A percentile compares a stretch with the other conserved stretches of the same genome.
Evolutionary conservation across 1,140 invertebrate genomes (phyloP).

Genomic region (Penaeus vannamei): DNA sequence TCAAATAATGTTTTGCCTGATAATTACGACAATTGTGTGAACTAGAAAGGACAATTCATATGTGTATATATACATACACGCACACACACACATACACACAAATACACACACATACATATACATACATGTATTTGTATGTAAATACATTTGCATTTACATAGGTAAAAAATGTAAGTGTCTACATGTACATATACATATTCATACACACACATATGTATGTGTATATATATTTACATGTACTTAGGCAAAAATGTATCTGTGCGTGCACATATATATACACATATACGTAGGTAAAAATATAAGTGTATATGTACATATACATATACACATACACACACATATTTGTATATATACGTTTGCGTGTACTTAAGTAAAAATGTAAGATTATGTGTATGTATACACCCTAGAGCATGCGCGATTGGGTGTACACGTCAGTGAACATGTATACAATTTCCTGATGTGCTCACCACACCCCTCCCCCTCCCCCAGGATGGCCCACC

Average conservation of each 20-base stretch:
- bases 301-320: neutral
- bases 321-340: neutral
- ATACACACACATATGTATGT: no score
- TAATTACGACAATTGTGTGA: no score
- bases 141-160: neutral
- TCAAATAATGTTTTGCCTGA: no score
- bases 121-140: neutral
- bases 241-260: neutral
- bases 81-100: no score
- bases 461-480: neutral
- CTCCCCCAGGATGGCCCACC: neutral
- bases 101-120: neutral
- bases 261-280: neutral
- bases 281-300: neutral
- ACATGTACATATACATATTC: no score
- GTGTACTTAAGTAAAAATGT: neutral
- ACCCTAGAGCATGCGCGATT: neutral
- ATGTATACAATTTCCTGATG: no score
- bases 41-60: no score
- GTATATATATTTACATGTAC: neutral
- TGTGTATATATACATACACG: no score
- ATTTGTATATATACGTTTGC: neutral
- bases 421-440: neutral
- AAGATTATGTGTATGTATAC: neutral
- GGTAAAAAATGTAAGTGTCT: no score